phyloP scores from a whole-genome alignment of 2,888 invertebrate genomes.

The Eupithecia pulchellata region DNA sequence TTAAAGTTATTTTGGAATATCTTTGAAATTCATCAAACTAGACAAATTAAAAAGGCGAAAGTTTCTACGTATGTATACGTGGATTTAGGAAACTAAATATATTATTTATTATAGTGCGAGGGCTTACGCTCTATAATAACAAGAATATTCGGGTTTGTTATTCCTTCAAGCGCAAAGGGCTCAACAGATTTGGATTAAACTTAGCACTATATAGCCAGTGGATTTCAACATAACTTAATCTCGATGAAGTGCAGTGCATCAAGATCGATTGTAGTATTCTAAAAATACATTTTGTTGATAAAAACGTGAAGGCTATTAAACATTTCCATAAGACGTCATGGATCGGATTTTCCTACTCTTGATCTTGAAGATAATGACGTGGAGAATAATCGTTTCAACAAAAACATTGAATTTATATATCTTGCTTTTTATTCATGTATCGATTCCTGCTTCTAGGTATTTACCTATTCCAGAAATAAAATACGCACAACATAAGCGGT shows the following conservation, averaged over 20 bases:
- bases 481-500: not conserved
- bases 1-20: not conserved
- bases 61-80: too few relatives aligned
- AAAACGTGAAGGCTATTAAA: slow-evolving; percentile 16
- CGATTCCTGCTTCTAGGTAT: not conserved
- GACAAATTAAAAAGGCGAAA: too few relatives aligned
- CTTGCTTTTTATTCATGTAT: not conserved
- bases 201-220: too few relatives aligned
- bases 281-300: slow-evolving; percentile 20
- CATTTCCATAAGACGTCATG: slow-evolving; percentile 29
- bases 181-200: not conserved
- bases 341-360: slow-evolving; percentile 25
- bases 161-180: not conserved
- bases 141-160: too few relatives aligned
- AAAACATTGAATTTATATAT: not conserved
- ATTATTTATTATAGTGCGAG: too few relatives aligned
- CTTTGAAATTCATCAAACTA: too few relatives aligned
- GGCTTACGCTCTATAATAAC: too few relatives aligned
- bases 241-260: too few relatives aligned
- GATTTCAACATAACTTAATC: too few relatives aligned
- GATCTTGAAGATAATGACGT: slow-evolving; percentile 33
- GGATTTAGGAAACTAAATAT: too few relatives aligned
- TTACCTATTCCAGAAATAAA: not conserved
- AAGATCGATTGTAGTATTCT: too few relatives aligned
- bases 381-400: not conserved